These are phyloP conservation scores for Eumerus sabulonum DNA, from an alignment of 2,888 invertebrate species.

Conservation along the genomic window DNA sequence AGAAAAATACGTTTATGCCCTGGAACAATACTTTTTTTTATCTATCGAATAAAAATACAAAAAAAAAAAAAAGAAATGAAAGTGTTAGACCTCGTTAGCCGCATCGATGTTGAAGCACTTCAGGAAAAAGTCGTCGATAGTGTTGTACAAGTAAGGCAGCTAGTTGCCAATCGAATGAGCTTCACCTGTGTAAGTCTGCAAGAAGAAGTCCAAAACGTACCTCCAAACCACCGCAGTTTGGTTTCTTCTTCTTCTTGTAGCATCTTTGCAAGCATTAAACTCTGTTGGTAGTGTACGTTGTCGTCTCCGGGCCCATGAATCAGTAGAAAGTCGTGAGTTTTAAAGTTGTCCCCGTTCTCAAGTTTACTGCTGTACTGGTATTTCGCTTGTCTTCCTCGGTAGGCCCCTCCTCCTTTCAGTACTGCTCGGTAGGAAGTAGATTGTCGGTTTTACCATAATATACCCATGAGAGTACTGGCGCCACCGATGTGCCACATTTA, in stretches of 20 bases:
- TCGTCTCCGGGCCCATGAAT: conserved; percentile 95
- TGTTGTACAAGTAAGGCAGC: conserved; percentile 88
- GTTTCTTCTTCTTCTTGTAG: conserved; percentile 85
- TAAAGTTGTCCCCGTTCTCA: conserved; percentile 83
- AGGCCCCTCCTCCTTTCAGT: conserved; percentile 94
- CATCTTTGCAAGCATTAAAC: conserved; percentile 88
- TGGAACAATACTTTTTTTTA: too few relatives aligned
- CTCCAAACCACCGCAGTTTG: too few relatives aligned
- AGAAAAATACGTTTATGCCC: too few relatives aligned
- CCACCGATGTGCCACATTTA: conserved; percentile 93
- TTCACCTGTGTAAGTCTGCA: conserved; percentile 91
- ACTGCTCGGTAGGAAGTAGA: conserved; percentile 95
- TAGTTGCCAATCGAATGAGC: conserved; percentile 87
- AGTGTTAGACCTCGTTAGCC: conserved; percentile 17
- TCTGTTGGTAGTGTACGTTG: conserved; percentile 93
- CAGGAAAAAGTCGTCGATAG: conserved; percentile 88
- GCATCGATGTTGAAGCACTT: conserved; percentile 80
- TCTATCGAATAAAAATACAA: too few relatives aligned
- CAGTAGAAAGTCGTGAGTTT: conserved; percentile 86
- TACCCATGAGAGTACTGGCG: conserved; percentile 90
- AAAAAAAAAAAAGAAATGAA: neutral
- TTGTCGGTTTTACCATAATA: conserved; percentile 96
- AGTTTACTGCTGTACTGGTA: conserved; percentile 88
- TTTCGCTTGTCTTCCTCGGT: conserved; percentile 84
- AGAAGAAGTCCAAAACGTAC: conserved; percentile 68